phyloP scores from a whole-genome alignment of 1,140 invertebrate species.

The Sarcophaga peregrina region DNA sequence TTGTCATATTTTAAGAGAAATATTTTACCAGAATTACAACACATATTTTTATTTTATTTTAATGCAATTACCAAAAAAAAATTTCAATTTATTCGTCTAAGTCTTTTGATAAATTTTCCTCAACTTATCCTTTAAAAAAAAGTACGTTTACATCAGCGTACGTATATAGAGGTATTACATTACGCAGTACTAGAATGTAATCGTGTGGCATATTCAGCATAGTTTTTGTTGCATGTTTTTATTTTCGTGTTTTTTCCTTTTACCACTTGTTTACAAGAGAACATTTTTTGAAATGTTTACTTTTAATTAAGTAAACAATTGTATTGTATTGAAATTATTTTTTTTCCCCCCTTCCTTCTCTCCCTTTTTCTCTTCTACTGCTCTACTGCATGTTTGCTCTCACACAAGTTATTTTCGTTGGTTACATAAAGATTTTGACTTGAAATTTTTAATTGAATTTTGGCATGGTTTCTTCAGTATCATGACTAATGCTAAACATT shows the following conservation, averaged over 20 bases:
- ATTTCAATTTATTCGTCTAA: too few species aligned
- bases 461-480: not conserved
- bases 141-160: too few species aligned
- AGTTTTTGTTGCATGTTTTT: not conserved
- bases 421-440: not conserved
- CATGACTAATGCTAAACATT: not conserved
- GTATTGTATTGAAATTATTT: conserved; percentile 70
- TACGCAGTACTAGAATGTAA: too few species aligned
- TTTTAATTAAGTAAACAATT: conserved; percentile 12
- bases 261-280: not conserved
- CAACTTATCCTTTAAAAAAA: too few species aligned
- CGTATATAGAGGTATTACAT: too few species aligned
- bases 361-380: not conserved
- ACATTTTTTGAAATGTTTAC: not conserved
- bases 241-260: not conserved
- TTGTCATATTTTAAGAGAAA: too few species aligned
- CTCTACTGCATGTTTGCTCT: too few species aligned
- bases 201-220: too few species aligned
- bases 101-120: too few species aligned
- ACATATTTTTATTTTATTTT: too few species aligned
- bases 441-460: not conserved
- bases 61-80: too few species aligned
- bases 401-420: not conserved
- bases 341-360: not conserved
- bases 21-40: too few species aligned